phyloP scores from a whole-genome alignment of 2,113 vertebrate species.

The Terrapene triunguis region DNA sequence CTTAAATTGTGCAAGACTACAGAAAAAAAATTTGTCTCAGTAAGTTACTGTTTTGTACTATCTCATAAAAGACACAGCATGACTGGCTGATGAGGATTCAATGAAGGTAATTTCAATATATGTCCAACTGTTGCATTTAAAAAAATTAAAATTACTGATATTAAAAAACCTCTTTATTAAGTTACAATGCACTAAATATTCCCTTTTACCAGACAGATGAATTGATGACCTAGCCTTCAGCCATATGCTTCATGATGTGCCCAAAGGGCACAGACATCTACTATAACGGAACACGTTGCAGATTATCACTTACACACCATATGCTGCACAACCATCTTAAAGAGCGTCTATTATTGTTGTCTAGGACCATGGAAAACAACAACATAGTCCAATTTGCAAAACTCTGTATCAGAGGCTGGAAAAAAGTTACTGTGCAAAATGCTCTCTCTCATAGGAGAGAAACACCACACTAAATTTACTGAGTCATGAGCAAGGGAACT shows the following conservation, averaged over 20 bases:
- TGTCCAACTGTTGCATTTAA: rapidly evolving
- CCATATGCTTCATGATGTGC: neutral
- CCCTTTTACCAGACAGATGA: neutral
- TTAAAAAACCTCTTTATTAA: neutral
- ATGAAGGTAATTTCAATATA: neutral
- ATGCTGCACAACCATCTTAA: neutral
- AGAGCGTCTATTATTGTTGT: neutral
- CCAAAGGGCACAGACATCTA: rapidly evolving
- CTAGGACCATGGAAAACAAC: neutral
- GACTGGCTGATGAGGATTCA: neutral
- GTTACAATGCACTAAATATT: rapidly evolving
- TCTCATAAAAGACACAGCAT: neutral
- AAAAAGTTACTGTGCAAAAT: neutral
- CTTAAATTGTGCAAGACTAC: too few relatives aligned
- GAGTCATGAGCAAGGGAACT: rapidly evolving
- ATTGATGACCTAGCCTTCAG: neutral
- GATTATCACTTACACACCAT: rapidly evolving
- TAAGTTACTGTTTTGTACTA: rapidly evolving
- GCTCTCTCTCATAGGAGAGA: rapidly evolving
- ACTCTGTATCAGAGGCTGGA: neutral
- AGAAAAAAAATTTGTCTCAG: rapidly evolving
- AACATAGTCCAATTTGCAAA: neutral
- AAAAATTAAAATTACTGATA: neutral
- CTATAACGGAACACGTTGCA: rapidly evolving
- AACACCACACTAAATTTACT: neutral